Percentiles rank a stretch among this genome's conserved stretches.
Evolutionary conservation across 2,888 invertebrate genomes (phyloP).

Genomic region (Latrodectus elegans): DNA sequence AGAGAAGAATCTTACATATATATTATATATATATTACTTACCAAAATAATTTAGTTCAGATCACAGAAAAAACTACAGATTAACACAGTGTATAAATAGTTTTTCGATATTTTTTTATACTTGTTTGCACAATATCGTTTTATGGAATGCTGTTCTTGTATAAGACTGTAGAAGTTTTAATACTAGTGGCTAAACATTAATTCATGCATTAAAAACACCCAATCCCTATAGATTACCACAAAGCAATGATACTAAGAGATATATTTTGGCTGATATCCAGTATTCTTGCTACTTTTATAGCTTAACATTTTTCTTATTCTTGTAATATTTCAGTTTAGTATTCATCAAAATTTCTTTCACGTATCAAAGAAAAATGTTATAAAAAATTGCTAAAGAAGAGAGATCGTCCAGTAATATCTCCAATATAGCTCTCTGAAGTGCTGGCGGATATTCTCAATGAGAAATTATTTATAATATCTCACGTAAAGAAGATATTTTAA

Average conservation of each 20-base stretch:
- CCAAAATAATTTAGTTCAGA: too few species aligned
- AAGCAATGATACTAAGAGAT: constrained; percentile 26
- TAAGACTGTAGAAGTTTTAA: too few species aligned
- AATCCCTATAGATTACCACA: constrained; percentile 35
- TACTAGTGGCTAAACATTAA: background rate
- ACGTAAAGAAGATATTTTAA: background rate
- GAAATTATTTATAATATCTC: constrained; percentile 26
- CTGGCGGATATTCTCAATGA: constrained; percentile 6
- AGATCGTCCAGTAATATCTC: constrained; percentile 3
- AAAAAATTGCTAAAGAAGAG: background rate
- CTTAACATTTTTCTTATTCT: constrained; percentile 2
- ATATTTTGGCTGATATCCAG: constrained; percentile 55
- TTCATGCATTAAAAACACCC: constrained; percentile 37
- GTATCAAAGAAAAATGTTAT: background rate
- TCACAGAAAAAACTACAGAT: too few species aligned
- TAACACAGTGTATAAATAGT: too few species aligned
- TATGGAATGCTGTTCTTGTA: too few species aligned
- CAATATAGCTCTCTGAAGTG: constrained; percentile 22
- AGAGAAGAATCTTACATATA: too few species aligned
- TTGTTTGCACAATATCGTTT: too few species aligned
- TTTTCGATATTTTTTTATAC: too few species aligned
- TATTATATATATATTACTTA: too few species aligned
- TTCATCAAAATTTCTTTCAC: constrained; percentile 41
- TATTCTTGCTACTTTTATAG: constrained; percentile 20
- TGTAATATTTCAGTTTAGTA: constrained; percentile 22